Percentiles rank a stretch among this genome's conserved stretches.
These are phyloP conservation scores for Drosophila affinis DNA, from an alignment of 2,888 invertebrate genomes.

Conservation along the genomic window DNA sequence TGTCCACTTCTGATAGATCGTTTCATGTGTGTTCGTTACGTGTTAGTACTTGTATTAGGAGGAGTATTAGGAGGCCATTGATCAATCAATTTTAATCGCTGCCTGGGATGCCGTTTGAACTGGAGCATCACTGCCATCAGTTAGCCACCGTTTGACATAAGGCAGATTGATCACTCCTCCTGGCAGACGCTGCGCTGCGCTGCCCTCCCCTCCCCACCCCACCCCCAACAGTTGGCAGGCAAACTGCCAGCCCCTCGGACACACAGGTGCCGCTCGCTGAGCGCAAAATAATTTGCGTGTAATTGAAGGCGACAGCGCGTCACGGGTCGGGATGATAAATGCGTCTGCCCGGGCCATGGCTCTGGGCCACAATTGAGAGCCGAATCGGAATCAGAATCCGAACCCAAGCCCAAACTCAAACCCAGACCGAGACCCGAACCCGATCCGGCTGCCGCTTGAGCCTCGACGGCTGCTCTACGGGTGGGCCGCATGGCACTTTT, in stretches of 20 bases:
- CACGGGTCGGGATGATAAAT: slow-evolving; percentile 61
- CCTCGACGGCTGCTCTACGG: slow-evolving; percentile 50
- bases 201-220: not conserved
- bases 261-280: slow-evolving; percentile 63
- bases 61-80: slow-evolving; percentile 5
- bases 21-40: not conserved
- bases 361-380: slow-evolving; percentile 8
- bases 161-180: slow-evolving; percentile 69
- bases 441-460: not conserved
- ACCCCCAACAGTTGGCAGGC: not conserved
- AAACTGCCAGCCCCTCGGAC: slow-evolving; percentile 4
- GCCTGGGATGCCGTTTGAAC: slow-evolving; percentile 15
- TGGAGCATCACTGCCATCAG: slow-evolving; percentile 35
- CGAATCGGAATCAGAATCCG: slow-evolving; percentile 23
- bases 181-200: slow-evolving; percentile 24
- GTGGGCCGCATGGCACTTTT: slow-evolving; percentile 43
- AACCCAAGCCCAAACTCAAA: not conserved
- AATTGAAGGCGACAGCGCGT: slow-evolving; percentile 74
- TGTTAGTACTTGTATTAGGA: not conserved
- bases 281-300: slow-evolving; percentile 68
- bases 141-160: slow-evolving; percentile 57
- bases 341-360: slow-evolving; percentile 39
- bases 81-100: slow-evolving; percentile 36
- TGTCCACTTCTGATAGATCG: not conserved
- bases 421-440: not conserved